Evolutionary conservation across 2,888 invertebrate genomes (phyloP), one percentile per base, ranked within the genome.

Genomic region (Omphaloscelis lunosa): DNA sequence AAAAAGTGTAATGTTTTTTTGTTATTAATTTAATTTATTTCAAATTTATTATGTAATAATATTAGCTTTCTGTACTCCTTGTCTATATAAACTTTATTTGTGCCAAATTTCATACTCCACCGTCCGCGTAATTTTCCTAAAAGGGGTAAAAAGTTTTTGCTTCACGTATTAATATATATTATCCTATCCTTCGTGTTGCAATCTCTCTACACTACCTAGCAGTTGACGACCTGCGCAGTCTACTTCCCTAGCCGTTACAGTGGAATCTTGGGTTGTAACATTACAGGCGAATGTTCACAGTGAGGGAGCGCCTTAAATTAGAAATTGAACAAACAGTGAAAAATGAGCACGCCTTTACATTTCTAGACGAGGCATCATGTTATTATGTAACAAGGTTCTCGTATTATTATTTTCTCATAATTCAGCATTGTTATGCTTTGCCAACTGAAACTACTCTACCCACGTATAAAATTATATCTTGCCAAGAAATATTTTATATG

Each of bases 401-500:
- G 79, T 84, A 83, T 88, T 88, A 89, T 90, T 84, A 88, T 85
- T 82, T 86, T 88, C 88, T 81, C 83, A 75, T 87, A 86, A 87
- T 86, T 85, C 85, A 75, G 77, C 84, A 89, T 90, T 88, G 86
- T 91, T 91, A 90, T 90, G 86, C 75, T 82, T 82, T 72, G 68
- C 81, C 62, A 84, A 88, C 86, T 84, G 85, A 89, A 89, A 92
- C 92, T 90, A 92, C 92, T 90, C 92, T 63, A 86, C 83, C 82
- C 92, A 92, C 92, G 91, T 93, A 89, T 89, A 84, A 90, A 89
- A 91, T 93, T 91, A 91, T 90, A 90, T 89, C 86, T 87, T 84
- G 80, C 85, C 81, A 85, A 82, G 82, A 82, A 86, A 86, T 77
- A 83, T 86, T 84, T 87, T 87, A 72, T 86, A 82, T 70, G 82